These are phyloP conservation scores for Branchellion lobata DNA, from an alignment of 2,888 invertebrate genomes.

Conservation along the genomic window DNA sequence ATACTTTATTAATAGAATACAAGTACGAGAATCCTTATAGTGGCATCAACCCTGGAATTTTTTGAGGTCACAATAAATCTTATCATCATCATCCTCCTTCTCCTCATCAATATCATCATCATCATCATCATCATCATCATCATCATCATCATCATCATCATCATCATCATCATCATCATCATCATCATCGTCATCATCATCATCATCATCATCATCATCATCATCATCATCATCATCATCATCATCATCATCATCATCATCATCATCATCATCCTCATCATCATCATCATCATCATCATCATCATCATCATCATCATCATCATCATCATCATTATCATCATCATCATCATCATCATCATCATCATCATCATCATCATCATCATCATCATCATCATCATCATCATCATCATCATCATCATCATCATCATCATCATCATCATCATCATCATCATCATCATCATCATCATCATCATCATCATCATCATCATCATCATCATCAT, in stretches of 20 bases:
- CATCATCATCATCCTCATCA: too few species aligned
- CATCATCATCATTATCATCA: background rate
- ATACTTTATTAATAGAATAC: too few species aligned
- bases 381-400: slow-evolving; percentile 23
- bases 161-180: background rate
- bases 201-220: background rate
- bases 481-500: slow-evolving; percentile 28
- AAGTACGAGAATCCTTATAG: too few species aligned
- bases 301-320: background rate
- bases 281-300: background rate
- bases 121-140: too few species aligned
- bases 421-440: slow-evolving; percentile 28
- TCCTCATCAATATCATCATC: too few species aligned
- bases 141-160: background rate
- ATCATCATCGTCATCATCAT: background rate
- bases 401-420: slow-evolving; percentile 26
- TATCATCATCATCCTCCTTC: too few species aligned
- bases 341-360: background rate
- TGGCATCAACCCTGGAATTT: too few species aligned
- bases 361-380: background rate
- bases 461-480: slow-evolving; percentile 4
- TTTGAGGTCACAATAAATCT: too few species aligned
- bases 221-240: background rate
- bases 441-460: background rate
- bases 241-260: background rate